Evolutionary conservation across 53 echinoderm and acorn worm species (phyloP).

Genomic region (Arbacia lixula): DNA sequence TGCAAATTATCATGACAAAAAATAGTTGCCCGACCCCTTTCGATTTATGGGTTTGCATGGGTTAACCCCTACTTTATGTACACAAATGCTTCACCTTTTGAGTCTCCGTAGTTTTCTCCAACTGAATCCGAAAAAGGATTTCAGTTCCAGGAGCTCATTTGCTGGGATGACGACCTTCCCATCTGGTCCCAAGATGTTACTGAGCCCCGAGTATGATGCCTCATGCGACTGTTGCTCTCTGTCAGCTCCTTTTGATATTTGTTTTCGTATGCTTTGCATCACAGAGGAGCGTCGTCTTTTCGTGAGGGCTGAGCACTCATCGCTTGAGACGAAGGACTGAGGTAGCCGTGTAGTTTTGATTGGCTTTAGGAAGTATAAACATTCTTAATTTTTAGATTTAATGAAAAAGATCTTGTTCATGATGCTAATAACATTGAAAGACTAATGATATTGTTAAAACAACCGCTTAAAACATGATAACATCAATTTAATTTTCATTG

Average conservation of each 20-base stretch:
- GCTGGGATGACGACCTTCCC: neutral
- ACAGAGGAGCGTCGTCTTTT: neutral
- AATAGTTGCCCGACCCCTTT: no score
- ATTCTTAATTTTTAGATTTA: no score
- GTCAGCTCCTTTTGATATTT: neutral
- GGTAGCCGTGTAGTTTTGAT: no score
- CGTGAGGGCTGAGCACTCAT: no score
- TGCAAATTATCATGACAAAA: neutral
- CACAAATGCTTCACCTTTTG: neutral
- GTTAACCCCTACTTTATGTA: neutral
- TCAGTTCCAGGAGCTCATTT: neutral
- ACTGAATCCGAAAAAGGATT: neutral
- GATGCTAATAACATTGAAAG: no score
- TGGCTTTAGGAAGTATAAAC: no score
- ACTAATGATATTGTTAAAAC: no score
- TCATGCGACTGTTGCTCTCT: neutral
- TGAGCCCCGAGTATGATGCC: neutral
- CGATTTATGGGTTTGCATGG: neutral
- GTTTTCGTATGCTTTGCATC: neutral
- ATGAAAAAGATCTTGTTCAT: no score
- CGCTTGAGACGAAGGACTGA: no score
- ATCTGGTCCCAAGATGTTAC: neutral
- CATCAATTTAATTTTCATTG: no score
- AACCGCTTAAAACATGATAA: no score
- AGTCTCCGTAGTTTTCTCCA: neutral